Evolutionary conservation across 1,140 invertebrate species (phyloP), one percentile per base, ranked within the genome.

Genomic region (Heliconius hermathena): DNA sequence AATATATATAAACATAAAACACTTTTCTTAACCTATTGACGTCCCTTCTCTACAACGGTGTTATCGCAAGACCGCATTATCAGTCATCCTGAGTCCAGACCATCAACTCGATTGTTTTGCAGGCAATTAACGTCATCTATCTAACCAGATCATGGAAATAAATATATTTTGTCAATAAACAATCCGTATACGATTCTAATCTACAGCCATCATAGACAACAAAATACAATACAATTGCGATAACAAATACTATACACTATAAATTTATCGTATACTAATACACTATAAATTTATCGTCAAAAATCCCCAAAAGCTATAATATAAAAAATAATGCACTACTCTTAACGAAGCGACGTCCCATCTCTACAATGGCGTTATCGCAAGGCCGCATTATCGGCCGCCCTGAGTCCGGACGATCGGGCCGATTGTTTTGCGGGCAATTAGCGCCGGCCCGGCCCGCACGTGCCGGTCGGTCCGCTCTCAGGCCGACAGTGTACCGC

Each of bases 401-500:
- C 77, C 81, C 87, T 52, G 29, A 71, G 70, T 71, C 22, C 70
- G 85, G 88, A 84, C 86, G 89, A 87, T 88, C 89, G 87, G 85
- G 80, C 85, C 89, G 91, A 94, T 92, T 94, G 93, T 93, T 93
- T 93, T 87, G 92, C 89, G 91, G 91, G 90, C 93, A 93, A 94
- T 94, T 94, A 94, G 92, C 93, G 90, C 81, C 83, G 84, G 85
- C 85, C 83, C 85, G 87, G 81, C 88, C 85, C 88, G 88, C 89
- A 88, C 89, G 90, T 86, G 87, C 90, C 87, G 79, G 79, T 70
- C 82, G 79, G 76, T 83, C 86, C 83, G 91, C 89, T 90, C 41
- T 26, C 84, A 26, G 54, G 9, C 54, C 20, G 60, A 13, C 88
- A 92, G 91, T 92, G 85, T 84, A 84, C 91, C 89, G 91, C 92